Conservation (phyloP, 30 jellyfish, hydroid and myxozoan species). For the Haliclystus octoradiatus region DNA sequence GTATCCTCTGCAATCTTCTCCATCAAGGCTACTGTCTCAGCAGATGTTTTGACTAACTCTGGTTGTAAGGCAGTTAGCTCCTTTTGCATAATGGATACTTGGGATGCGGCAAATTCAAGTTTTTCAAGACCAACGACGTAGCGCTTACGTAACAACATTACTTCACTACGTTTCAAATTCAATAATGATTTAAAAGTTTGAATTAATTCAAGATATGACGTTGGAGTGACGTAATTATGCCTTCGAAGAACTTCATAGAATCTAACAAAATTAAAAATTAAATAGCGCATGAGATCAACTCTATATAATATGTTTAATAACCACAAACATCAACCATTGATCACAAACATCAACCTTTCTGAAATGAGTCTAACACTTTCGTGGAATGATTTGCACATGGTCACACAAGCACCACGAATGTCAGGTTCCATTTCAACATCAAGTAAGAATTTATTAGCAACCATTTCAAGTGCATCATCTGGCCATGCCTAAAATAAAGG, state of each 20-base stretch:
- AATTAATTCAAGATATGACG: conserved; percentile 84
- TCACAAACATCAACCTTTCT: no score
- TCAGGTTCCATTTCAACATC: conserved; percentile 82
- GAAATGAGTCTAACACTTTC: conserved; percentile 72
- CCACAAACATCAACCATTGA: no score
- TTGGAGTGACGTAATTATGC: conserved; percentile 95
- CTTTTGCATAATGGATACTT: conserved; percentile 82
- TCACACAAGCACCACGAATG: conserved; percentile 59
- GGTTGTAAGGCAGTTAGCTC: conserved; percentile 90
- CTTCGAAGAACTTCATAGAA: conserved; percentile 64
- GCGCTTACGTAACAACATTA: conserved; percentile 56
- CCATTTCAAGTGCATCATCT: conserved; percentile 96
- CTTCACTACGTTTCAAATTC: conserved; percentile 61
- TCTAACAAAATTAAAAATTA: conserved; percentile 13
- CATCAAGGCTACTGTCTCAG: conserved; percentile 82
- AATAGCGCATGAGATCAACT: no score
- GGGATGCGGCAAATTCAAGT: conserved; percentile 95
- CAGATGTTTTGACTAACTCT: conserved; percentile 90
- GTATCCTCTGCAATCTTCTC: conserved; percentile 90
- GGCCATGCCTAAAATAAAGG: conserved; percentile 98
- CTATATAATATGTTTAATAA: no score
- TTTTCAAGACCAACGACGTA: conserved; percentile 86
- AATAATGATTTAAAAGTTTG: conserved; percentile 76
- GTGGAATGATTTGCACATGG: conserved; percentile 93
- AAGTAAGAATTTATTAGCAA: conserved; percentile 73